Evolutionary conservation across 1,140 invertebrate species (phyloP), one percentile per base, ranked within the genome.

Genomic region (Neodiprion lecontei): DNA sequence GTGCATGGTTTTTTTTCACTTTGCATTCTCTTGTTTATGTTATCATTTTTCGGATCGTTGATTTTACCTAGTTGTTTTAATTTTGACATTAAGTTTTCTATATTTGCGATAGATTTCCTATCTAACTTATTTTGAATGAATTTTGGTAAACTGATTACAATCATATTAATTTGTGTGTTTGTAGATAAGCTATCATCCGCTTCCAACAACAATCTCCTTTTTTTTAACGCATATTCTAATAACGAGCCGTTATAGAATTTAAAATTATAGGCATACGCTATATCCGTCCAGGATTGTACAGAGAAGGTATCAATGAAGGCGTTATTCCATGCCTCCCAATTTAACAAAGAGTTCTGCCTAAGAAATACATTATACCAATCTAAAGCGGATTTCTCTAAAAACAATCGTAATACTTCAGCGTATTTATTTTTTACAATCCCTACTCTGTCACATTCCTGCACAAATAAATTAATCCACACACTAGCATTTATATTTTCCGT

Each of bases 141-240:
- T 17, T 17, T 17, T 17, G 17, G 17, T 17, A 17, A 17, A 17
- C 17, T 17, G 17, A 17, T 17, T 17, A 17, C 17, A 17, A 17
- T 17, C 17, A 17, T 17, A 17, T 17, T 17, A 17, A 17, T 17
- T 17, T 17, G 17, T 17, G 17, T 17, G 17, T 17, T 17, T 17
- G 17, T 17, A 17, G 17, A 17, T 17, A 17, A 17, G 17, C 17
- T 17, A 17, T 17, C 17, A 17, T 17, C 17, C 17, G 17, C 17
- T 17, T 17, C 17, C 17, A 14, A 17, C 17, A 17, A 17, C 17
- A 17, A 17, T 17, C 17, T 17, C 17, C 17, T 17, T 17, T 17
- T 17, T 68, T 72, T 76, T 65, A 74, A 48, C 9, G 75, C 75
- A 68, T 67, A 76, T 5, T 76, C 72, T n/a, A 76, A 48, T 17